Evolutionary conservation across 2,797 vertebrate species (phyloP), one percentile per base, ranked within the genome.

Genomic region (Arctocebus calabarensis): DNA sequence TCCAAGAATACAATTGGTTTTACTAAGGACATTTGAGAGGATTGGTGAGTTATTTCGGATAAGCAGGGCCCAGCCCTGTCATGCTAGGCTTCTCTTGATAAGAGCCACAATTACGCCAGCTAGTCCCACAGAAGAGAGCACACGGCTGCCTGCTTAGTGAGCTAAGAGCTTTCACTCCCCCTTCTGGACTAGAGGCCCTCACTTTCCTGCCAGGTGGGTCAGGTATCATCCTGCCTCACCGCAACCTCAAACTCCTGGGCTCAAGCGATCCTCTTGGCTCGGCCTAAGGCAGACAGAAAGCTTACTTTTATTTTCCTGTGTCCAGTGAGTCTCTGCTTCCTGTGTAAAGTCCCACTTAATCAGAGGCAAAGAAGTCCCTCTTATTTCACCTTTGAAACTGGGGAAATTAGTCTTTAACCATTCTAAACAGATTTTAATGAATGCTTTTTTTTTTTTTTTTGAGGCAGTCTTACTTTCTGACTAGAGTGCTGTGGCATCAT

Each of bases 1-100:
- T 91, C 77, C 79, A 96, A 89, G 48, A 90, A 43, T 91, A 87
- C 8, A 64, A 40, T 59, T 84, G 40, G 79, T 74, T 96, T 96
- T 93, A 29, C 78, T 88, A 55, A 79, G 62, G 74, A 70, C 45
- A 90, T 34, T 68, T 93, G 87, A 87, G 84, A 95, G 75, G 5
- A 32, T 37, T 43, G 43, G 61, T 43, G 19, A 95, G 62, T 88
- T 91, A 88, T 52, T 59, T 48, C 73, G 87, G 71, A 64, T 86
- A 48, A 57, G 11, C n/a, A 14, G 23, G 74, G 75, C 70, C 86
- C 37, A 92, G 75, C 57, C 27, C 34, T 43, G 84, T 71, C 64
- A 88, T 48, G 34, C 75, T 55, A 73, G 62, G 74, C 52, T 45
- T 34, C 55, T 55, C 57, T 66, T 25, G 77, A 34, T 94, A 91